phyloP scores from a whole-genome alignment of 2,797 vertebrate genomes.

The Eremophila alpestris region DNA sequence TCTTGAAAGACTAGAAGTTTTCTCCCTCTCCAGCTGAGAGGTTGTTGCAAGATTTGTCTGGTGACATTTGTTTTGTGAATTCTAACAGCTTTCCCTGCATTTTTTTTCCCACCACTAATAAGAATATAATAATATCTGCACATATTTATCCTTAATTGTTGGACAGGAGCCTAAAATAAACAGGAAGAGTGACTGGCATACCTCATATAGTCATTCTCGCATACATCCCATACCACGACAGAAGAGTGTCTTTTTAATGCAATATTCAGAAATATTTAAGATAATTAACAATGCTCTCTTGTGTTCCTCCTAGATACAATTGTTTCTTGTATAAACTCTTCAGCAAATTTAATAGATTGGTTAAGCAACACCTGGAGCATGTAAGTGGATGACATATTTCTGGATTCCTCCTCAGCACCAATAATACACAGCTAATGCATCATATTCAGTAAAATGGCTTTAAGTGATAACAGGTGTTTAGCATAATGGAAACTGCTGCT shows the following conservation, averaged over 20 bases:
- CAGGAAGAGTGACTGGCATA: neutral
- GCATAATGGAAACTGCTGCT: constrained; percentile 60
- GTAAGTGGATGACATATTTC: constrained; percentile 29
- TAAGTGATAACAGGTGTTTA: constrained; percentile 62
- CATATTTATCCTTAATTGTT: neutral
- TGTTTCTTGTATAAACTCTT: constrained; percentile 9
- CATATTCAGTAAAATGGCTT: constrained; percentile 36
- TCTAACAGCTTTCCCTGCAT: neutral
- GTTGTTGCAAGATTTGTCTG: neutral
- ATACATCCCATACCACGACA: neutral
- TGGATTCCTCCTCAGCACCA: neutral
- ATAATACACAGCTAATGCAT: constrained; percentile 24
- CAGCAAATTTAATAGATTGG: neutral
- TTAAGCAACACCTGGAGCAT: constrained; percentile 20
- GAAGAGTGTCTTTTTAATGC: neutral
- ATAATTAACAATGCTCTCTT: constrained; percentile 6
- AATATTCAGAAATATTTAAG: constrained; percentile 14
- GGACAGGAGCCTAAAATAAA: neutral
- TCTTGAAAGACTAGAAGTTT: neutral
- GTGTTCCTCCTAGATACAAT: neutral
- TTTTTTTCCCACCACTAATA: neutral
- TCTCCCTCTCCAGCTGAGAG: neutral
- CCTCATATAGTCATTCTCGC: neutral
- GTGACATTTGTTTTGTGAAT: neutral
- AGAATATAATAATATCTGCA: neutral